Base-by-base conservation (phyloP, 2,797 vertebrate species). In the Enteromius thamalakanensis region DNA sequence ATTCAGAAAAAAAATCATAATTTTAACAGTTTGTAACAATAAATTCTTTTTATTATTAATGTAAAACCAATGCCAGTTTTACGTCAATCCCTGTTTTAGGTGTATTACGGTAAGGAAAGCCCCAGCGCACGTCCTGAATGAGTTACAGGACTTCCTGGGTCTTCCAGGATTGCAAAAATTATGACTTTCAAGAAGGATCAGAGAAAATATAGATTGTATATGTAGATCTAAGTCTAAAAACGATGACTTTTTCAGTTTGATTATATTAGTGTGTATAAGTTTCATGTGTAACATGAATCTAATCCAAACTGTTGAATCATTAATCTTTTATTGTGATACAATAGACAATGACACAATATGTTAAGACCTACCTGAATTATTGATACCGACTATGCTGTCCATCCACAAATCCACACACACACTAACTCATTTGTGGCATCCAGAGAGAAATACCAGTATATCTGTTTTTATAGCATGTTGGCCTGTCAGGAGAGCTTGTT, bases 401-500 rank as follows among this genome's bases (percentile, higher is more conserved):
- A 40, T 34, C 5, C 5, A 10, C 40, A 60, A 47, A 64, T 19
- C 8, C 34, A 29, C 5, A 79, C 51, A 42, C 23, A 78, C 53
- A 10, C 70, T 0, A 15, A 55, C 6, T 37, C 3, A 76, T 40
- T 58, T 17, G 11, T 62, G 23, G 7, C 6, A 45, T 60, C 1
- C 37, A 60, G 17, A n/a, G 2, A 4, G 70, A 64, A 75, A 51
- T 49, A 65, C 58, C 51, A 37, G 70, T 72, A 81, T 19, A 49
- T 65, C 45, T 82, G 79, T 62, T 71, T 42, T 62, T 72, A n/a
- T 23, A 53, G 34, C 32, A 69, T 79, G 78, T 80, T 45, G 49
- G 47, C 19, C 58, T 80, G n/a, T 81, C 70, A 81, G 26, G 80
- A 74, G 45, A 32, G 60, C 68, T 65, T 45, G 70, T 74, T 69